phyloP scores from a whole-genome alignment of 2,113 vertebrate species.

The Pampusana beccarii region DNA sequence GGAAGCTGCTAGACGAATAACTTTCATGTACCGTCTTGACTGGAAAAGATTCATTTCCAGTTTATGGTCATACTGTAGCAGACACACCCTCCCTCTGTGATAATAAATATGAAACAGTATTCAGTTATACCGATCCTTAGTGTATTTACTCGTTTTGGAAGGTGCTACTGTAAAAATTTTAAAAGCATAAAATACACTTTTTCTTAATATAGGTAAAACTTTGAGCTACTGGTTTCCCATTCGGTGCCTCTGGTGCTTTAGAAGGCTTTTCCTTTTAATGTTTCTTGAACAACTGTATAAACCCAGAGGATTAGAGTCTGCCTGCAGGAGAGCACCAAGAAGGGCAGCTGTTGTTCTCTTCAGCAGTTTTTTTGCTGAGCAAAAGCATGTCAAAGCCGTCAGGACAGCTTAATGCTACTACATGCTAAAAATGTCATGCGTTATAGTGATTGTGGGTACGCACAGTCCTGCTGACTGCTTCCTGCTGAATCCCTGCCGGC shows the following conservation, averaged over 20 bases:
- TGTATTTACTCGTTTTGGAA: background rate
- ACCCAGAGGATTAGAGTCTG: constrained; percentile 48
- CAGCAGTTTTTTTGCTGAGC: constrained; percentile 24
- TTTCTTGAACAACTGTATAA: constrained; percentile 59
- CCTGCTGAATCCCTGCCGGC: constrained; percentile 7
- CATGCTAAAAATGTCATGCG: constrained; percentile 7
- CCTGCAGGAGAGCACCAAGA: constrained; percentile 22
- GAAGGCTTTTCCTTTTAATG: constrained; percentile 18
- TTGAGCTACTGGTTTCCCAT: background rate
- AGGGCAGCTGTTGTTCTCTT: constrained; percentile 53
- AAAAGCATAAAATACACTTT: background rate
- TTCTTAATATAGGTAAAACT: background rate
- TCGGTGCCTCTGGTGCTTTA: constrained; percentile 24
- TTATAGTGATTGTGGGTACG: background rate
- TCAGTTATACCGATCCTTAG: background rate
- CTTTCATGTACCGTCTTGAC: constrained; percentile 63
- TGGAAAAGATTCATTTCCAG: constrained; percentile 23
- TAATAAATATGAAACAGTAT: background rate
- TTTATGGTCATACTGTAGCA: constrained; percentile 29
- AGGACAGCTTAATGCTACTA: background rate
- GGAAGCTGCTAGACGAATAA: background rate
- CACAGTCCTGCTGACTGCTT: background rate
- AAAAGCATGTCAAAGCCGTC: constrained; percentile 12
- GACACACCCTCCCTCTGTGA: constrained; percentile 17
- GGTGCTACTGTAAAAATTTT: background rate